Percentiles rank a stretch among this genome's conserved stretches.
Evolutionary conservation across 2,113 vertebrate species (phyloP).

Genomic region (Pica pica): DNA sequence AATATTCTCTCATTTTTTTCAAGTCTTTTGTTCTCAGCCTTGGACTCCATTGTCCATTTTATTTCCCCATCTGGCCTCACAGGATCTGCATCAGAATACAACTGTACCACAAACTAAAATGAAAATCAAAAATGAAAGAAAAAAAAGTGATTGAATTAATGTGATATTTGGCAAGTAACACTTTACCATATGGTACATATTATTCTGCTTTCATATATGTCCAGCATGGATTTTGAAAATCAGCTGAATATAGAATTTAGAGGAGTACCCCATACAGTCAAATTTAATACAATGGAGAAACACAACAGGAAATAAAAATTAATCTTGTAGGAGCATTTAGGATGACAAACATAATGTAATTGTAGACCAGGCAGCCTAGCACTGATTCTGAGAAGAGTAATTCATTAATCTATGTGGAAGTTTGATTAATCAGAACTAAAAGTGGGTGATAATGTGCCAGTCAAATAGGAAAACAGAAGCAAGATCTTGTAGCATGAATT

Average conservation of each 20-base stretch:
- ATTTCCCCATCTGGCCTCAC: not conserved
- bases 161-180: not conserved
- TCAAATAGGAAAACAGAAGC: not conserved
- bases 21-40: not conserved
- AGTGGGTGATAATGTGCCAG: not conserved
- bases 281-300: not conserved
- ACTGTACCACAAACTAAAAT: not conserved
- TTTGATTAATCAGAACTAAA: not conserved
- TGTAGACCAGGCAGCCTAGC: not conserved
- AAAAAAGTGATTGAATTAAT: not conserved
- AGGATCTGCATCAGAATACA: not conserved
- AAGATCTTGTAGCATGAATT: not conserved
- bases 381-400: not conserved
- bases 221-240: not conserved
- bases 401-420: not conserved
- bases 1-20: not conserved
- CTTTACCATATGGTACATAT: not conserved
- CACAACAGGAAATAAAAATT: not conserved
- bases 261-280: not conserved
- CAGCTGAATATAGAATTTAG: not conserved
- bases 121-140: not conserved
- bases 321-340: not conserved
- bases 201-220: not conserved
- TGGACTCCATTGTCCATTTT: not conserved
- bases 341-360: not conserved